These are phyloP conservation scores for Papilio protenor DNA, from an alignment of 2,888 invertebrate species.

Conservation along the genomic window DNA sequence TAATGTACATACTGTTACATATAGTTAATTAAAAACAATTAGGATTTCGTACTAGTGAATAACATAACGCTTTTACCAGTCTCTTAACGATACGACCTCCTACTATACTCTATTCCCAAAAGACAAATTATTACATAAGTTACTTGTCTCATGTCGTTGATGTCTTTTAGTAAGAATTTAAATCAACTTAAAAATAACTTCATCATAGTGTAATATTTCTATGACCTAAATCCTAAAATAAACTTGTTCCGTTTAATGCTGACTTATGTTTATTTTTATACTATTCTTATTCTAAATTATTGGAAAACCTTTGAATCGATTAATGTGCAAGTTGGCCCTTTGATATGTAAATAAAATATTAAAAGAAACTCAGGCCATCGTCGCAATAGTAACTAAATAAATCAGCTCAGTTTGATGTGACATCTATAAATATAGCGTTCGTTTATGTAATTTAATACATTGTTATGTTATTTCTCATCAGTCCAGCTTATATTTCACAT, in stretches of 20 bases:
- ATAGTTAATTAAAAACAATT: neutral
- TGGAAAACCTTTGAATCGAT: neutral
- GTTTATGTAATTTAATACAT: constrained; percentile 6
- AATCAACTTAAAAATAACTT: neutral
- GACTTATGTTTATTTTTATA: neutral
- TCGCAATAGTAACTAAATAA: neutral
- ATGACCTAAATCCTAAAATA: neutral
- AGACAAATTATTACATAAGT: no score
- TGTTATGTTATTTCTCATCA: neutral
- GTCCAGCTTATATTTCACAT: neutral
- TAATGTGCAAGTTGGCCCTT: neutral
- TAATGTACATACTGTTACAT: neutral
- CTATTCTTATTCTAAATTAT: neutral
- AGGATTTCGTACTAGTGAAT: neutral
- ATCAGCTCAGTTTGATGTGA: neutral
- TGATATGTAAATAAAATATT: neutral
- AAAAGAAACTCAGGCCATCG: neutral
- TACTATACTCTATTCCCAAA: neutral
- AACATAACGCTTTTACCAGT: neutral
- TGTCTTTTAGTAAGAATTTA: constrained; percentile 3
- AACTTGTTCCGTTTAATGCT: neutral
- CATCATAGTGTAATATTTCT: neutral
- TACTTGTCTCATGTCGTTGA: neutral
- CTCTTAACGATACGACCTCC: neutral
- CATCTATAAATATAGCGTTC: neutral